Evolutionary conservation across 2,888 invertebrate species (phyloP).

Genomic region (Nomada ferruginata): DNA sequence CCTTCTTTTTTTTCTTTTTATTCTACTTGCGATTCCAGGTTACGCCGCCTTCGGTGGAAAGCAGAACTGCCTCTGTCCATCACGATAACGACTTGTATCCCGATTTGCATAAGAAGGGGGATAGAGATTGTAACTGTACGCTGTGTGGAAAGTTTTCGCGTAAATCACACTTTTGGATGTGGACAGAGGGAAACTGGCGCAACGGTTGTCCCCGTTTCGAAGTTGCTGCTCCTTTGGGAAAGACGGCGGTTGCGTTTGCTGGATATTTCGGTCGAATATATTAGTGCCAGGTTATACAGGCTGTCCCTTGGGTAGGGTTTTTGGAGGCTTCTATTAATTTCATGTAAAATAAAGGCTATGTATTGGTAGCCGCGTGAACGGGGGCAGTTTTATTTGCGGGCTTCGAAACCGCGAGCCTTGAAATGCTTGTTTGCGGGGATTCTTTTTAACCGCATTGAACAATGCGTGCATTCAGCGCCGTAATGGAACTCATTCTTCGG

Average conservation of each 20-base stretch:
- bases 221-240: background rate
- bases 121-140: background rate
- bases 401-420: no score
- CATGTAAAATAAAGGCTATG: no score
- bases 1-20: slow-evolving; percentile 9
- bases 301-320: background rate
- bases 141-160: background rate
- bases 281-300: background rate
- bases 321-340: background rate
- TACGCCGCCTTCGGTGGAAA: background rate
- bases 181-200: background rate
- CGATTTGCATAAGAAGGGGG: background rate
- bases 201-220: slow-evolving; percentile 12
- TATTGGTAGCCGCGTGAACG: no score
- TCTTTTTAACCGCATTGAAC: background rate
- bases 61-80: background rate
- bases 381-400: no score
- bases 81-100: background rate
- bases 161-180: background rate
- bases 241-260: background rate
- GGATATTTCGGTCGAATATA: background rate
- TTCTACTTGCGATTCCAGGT: slow-evolving; percentile 41
- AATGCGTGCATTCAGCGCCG: background rate
- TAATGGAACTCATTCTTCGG: background rate
- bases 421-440: background rate